phyloP scores from a whole-genome alignment of 2,888 invertebrate species.

The Lasioglossum pauxillum region DNA sequence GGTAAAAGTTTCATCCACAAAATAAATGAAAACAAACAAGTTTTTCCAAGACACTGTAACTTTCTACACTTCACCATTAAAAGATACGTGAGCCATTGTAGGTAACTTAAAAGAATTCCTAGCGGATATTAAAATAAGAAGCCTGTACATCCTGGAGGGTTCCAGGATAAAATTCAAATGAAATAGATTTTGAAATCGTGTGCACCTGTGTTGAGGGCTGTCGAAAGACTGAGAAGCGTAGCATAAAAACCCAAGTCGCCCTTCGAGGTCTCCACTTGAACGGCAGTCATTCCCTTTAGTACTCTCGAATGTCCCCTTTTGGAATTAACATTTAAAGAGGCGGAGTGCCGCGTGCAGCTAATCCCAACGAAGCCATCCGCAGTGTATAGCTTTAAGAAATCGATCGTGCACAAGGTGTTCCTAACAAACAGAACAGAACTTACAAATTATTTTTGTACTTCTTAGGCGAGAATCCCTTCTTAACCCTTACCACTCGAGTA shows the following conservation, averaged over 20 bases:
- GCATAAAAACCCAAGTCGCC: background rate
- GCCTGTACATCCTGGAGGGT: background rate
- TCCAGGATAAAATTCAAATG: background rate
- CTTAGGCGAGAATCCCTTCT: too few relatives aligned
- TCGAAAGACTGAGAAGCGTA: background rate
- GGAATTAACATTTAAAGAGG: conserved; percentile 27
- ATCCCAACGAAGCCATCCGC: conserved; percentile 21
- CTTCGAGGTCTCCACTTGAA: background rate
- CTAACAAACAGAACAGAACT: background rate
- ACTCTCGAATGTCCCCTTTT: background rate
- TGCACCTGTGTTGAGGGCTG: background rate
- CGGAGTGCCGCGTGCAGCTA: background rate
- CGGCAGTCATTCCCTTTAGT: background rate
- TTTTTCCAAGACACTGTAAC: background rate
- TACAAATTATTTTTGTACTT: too few relatives aligned
- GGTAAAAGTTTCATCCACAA: too few relatives aligned
- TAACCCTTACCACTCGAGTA: too few relatives aligned
- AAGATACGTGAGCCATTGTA: too few relatives aligned
- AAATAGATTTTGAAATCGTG: background rate
- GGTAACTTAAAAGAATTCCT: too few relatives aligned
- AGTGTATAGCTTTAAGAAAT: conserved; percentile 25
- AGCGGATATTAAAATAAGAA: background rate
- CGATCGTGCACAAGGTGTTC: background rate
- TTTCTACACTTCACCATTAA: background rate
- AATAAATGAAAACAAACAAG: too few relatives aligned